These are phyloP conservation scores for Gopherus evgoodei DNA, from an alignment of 2,113 vertebrate genomes.

Conservation along the genomic window DNA sequence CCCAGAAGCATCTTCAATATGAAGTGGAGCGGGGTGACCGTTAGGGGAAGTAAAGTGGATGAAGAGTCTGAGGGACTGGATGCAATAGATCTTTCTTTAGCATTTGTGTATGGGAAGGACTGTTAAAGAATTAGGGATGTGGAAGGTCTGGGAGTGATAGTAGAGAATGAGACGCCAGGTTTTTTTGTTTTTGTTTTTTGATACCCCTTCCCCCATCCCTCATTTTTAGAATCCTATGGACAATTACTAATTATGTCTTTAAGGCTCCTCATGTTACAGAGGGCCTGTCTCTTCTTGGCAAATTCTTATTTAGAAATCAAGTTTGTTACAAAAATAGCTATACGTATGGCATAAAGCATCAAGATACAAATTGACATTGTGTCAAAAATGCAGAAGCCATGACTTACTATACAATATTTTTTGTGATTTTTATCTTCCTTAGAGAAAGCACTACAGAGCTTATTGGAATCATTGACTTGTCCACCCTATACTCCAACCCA, in stretches of 20 bases:
- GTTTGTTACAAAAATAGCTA: neutral
- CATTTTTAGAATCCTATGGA: neutral
- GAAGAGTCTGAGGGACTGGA: neutral
- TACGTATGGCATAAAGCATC: neutral
- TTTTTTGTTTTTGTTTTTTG: neutral
- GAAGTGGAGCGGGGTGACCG: neutral
- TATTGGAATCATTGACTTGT: constrained; percentile 92
- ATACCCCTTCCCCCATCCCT: neutral
- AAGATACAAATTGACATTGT: neutral
- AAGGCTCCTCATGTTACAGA: neutral
- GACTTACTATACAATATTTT: neutral
- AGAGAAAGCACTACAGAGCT: constrained; percentile 95
- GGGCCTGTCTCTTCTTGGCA: neutral
- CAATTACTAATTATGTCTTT: neutral
- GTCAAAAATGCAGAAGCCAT: neutral
- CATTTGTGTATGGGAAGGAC: neutral
- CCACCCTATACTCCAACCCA: constrained; percentile 95
- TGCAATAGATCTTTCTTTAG: constrained; percentile 1
- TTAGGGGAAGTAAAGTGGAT: constrained; percentile 4
- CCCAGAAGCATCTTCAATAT: neutral
- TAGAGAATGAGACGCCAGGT: neutral
- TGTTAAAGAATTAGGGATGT: constrained; percentile 1
- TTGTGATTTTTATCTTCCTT: constrained; percentile 45
- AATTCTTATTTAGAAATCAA: neutral
- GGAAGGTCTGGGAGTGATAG: neutral